Evolutionary conservation across 2,888 invertebrate species (phyloP), one percentile per base, ranked within the genome.

Genomic region (Euplagia quadripunctaria): DNA sequence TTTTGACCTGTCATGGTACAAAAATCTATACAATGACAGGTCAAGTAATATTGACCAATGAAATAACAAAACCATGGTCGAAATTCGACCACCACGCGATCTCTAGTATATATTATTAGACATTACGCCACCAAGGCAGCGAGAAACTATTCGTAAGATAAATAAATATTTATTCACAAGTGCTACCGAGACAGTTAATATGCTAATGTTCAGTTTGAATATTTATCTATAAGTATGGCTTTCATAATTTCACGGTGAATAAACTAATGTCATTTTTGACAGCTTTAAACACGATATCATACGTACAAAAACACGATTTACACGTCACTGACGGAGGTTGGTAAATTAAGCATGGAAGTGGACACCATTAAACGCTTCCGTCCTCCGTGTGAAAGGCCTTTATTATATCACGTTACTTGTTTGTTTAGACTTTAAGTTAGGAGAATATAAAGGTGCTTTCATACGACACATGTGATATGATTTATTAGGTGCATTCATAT

Each of bases 361-460:
- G 64, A n/a, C 64, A 58, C 69, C 20, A 73, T 73, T 73, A 58
- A 72, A 49, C 58, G 49, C 64, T 73, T 73, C 72, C 72, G 68
- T 65, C 69, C 55, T 49, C 72, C 64, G 72, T 73, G 72, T 64
- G 72, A 73, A 69, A 55, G 63, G 17, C 4, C 46, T 16, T 43
- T 42, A 68, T 20, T 20, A 16, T 67, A 67, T 72, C 67, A 8
- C 6, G 68, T 67, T 72, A 72, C 71, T 43, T 64, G 41, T 64
- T 64, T 64, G 14, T 69, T 49, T 46, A 11, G 12, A 63, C 51
- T 31, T 12, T 12, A 63, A 51, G 64, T 63, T 70, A 49, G 63
- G 51, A 49, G 12, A 52, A 31, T 31, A 31, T 55, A n/a, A 52
- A 43, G 42, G 46, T 16, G 12, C 14, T 66, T 66, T 66, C 46